Base-by-base conservation (phyloP, 37 sponge, comb jelly and placozoan species). In the Oscarella lobularis region DNA sequence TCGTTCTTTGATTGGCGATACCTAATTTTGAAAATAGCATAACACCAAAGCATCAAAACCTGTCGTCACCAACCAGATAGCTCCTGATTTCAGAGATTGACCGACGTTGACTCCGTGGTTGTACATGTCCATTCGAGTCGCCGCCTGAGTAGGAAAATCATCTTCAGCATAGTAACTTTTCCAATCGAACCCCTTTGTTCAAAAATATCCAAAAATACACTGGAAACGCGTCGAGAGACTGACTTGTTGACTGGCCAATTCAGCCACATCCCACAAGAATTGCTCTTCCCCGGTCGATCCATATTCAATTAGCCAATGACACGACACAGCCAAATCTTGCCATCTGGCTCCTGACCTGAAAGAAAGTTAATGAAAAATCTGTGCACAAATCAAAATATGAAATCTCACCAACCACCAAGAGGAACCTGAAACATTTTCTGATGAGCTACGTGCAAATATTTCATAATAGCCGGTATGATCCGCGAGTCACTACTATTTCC, bases 81-180 rank as follows among this genome's bases (percentile, higher is more conserved):
- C 88, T 40, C 35, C 84, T 20, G 88, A 88, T 38, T 88, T 88
- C 40, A 84, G 67, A 41, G 88, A 82, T 73, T 83, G 84, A 14
- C 84, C 88, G 76, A 79, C 79, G 74, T 88, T 88, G 40, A 88
- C 88, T 73, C 88, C 88, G 75, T 88, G 88, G 35, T 82, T 88
- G 20, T 31, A 83, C 65, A 81, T 40, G 9, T 72, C 78, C n/a
- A 69, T 40, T 29, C 0, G 0, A 31, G 38, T 72, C n/a, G 76
- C 88, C 38, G 88, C 20, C 1, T 35, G 72, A 32, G 73, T 83
- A 0, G 88, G 88, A 41, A 88, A 88, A 36, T 37, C 37, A 41
- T 39, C 6, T 37, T 32, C 75, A 14, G 48, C 67, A 35, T 72
- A 88, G 67, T 48, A 88, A 5, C 75, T 76, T 75, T 83, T 84